Evolutionary conservation across 2,797 vertebrate genomes (phyloP).

Genomic region (Emys orbicularis): DNA sequence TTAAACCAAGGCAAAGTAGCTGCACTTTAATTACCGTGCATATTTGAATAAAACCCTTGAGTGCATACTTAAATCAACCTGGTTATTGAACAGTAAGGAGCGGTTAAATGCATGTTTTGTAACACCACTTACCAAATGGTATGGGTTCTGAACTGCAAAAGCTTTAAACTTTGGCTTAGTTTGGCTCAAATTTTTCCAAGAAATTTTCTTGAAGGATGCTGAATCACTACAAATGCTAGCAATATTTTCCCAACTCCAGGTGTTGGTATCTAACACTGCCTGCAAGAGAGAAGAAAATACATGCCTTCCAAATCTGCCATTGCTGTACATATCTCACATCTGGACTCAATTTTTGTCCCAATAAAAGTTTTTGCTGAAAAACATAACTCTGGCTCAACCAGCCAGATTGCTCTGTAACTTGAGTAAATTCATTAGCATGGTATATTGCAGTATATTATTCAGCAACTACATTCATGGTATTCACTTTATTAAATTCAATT

Average conservation of each 20-base stretch:
- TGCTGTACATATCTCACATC: neutral
- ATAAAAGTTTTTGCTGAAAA: neutral
- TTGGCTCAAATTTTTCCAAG: neutral
- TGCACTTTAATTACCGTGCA: slow-evolving; percentile 60
- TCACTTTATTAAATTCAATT: no score
- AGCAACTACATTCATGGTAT: no score
- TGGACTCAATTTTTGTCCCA: neutral
- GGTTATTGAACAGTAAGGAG: neutral
- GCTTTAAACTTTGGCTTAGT: neutral
- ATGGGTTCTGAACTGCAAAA: neutral
- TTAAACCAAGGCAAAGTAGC: slow-evolving; percentile 48
- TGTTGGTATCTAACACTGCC: neutral
- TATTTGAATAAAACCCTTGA: slow-evolving; percentile 49
- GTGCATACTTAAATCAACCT: slow-evolving; percentile 45
- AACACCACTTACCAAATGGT: slow-evolving; percentile 25
- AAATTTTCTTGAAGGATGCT: neutral
- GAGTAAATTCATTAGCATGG: neutral
- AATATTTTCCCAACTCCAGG: neutral
- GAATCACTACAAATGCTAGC: neutral
- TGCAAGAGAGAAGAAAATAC: slow-evolving; percentile 5
- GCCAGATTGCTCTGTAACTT: slow-evolving; percentile 1
- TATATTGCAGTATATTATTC: neutral
- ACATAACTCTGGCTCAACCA: neutral
- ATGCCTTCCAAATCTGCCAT: neutral
- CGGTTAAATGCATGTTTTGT: slow-evolving; percentile 9